Evolutionary conservation across 2,888 invertebrate species (phyloP).

Genomic region (Thelaira solivaga): DNA sequence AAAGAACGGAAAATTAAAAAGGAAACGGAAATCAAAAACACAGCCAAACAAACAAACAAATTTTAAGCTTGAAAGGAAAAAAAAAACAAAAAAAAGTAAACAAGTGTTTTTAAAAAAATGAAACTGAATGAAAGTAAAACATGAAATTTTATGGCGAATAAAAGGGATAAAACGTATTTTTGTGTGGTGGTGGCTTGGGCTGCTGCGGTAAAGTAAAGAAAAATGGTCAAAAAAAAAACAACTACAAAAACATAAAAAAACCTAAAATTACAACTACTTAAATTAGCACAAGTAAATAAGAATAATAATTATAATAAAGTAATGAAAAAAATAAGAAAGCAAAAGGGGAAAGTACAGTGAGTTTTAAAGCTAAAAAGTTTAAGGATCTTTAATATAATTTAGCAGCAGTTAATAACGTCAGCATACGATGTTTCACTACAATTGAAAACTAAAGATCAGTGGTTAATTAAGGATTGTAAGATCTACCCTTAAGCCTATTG

Average conservation of each 20-base stretch:
- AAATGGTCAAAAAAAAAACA: no score
- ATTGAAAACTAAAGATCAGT: no score
- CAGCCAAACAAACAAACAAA: background rate
- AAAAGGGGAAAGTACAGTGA: constrained; percentile 45
- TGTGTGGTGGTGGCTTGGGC: no score
- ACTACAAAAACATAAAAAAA: background rate
- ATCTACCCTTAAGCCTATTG: no score
- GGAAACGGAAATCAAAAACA: constrained; percentile 21
- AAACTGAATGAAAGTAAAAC: background rate
- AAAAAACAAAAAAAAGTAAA: background rate
- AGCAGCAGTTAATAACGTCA: no score
- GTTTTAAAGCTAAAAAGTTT: background rate
- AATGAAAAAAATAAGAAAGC: no score
- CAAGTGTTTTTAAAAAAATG: background rate
- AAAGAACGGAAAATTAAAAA: constrained; percentile 19
- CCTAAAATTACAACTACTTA: constrained; percentile 68
- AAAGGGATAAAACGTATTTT: constrained; percentile 1
- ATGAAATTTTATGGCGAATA: background rate
- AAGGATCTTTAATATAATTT: no score
- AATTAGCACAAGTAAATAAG: constrained; percentile 74
- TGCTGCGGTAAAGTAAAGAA: no score
- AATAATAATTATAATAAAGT: no score
- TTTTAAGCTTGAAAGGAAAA: background rate
- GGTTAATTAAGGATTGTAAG: no score
- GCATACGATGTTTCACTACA: no score